Base-by-base conservation (phyloP, 2,797 vertebrate species). In the Valencia hispanica region DNA sequence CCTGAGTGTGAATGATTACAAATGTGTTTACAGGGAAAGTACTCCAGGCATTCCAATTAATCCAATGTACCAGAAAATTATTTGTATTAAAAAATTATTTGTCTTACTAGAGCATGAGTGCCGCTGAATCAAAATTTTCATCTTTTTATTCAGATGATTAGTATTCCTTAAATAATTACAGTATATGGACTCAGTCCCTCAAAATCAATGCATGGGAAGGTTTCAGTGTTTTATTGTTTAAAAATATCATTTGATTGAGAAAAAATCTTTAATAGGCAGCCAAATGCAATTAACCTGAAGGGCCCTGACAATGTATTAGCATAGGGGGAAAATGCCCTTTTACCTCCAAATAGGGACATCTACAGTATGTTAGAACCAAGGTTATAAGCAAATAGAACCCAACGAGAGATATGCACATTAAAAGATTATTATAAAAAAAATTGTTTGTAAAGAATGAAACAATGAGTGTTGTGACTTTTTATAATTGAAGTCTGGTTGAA, bases 11-110 rank as follows among this genome's bases (percentile, higher is more conserved):
- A 79, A 82, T 79, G 79, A 84, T 87, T 88, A 82, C 82, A 81
- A 87, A 88, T 82, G 74, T 86, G 82, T 86, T 87, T 87, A 85
- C 78, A 84, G 68, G 70, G 70, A 79, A 86, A 75, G 73, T 84
- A 74, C 72, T 82, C 77, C 80, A 75, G 78, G 79, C 82, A 80
- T 77, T 84, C 83, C 81, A 93, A 89, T 88, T 88, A 84, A 78
- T 87, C 74, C 80, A 83, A 70, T 86, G 85, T 88, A 87, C 74
- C 82, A 81, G 87, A 88, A 89, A 90, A 91, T 84, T 75, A 81
- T 75, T 84, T 86, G 36, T 81, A 78, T 85, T 84, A 82, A 84
- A 75, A 79, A 85, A 73, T 47, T 81, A 69, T 83, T 63, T 48
- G 70, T 79, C 75, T 82, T 75, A 73, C 75, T 70, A 85, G 20